Percentiles rank a stretch among this genome's conserved stretches.
Conservation (phyloP, 2,888 invertebrate genomes). For the Falcaria lacertinaria region DNA sequence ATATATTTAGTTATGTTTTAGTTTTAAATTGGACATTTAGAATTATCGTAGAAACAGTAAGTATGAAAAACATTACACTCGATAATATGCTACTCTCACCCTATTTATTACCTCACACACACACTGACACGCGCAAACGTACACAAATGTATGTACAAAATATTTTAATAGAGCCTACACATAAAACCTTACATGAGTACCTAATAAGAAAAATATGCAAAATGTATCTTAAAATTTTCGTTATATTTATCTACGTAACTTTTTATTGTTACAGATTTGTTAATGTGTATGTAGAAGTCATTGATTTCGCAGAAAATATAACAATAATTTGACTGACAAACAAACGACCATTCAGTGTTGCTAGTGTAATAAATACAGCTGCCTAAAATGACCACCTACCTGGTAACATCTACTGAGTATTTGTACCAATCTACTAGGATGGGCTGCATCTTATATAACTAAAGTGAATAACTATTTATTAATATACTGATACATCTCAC, state of each 20-base stretch:
- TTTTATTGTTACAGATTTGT: no score
- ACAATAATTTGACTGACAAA: constrained; percentile 15
- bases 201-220: background rate
- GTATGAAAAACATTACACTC: background rate
- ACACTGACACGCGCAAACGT: constrained; percentile 20
- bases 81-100: constrained; percentile 5
- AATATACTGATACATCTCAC: constrained; percentile 57
- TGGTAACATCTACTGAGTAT: constrained; percentile 73
- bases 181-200: background rate
- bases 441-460: constrained; percentile 39
- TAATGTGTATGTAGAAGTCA: background rate
- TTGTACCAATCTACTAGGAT: constrained; percentile 64
- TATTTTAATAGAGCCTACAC: background rate
- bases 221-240: background rate
- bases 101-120: constrained; percentile 13
- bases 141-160: constrained; percentile 26
- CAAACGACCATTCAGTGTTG: constrained; percentile 25
- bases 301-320: background rate
- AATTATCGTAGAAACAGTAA: constrained; percentile 6
- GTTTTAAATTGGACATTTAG: constrained; percentile 15
- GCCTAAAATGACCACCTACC: constrained; percentile 40
- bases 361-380: constrained; percentile 34
- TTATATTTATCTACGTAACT: background rate
- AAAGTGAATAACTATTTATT: constrained; percentile 32
- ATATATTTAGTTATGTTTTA: constrained; percentile 9